Percentiles rank a stretch among this genome's conserved stretches.
Evolutionary conservation across 2,888 invertebrate genomes (phyloP).

Genomic region (Aproaerema taeniolella): DNA sequence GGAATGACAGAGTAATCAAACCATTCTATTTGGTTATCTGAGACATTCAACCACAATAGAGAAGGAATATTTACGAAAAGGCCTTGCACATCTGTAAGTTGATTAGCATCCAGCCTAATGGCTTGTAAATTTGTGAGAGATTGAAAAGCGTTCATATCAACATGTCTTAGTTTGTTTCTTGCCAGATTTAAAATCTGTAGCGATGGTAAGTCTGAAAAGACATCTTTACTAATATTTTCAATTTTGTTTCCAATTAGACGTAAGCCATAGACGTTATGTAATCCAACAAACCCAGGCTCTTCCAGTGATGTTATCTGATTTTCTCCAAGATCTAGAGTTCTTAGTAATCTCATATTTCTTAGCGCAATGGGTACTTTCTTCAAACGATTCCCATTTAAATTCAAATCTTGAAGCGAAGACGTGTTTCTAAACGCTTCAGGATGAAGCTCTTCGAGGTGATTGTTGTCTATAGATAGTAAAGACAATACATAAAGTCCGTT

Average conservation of each 20-base stretch:
- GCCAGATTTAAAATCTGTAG: constrained; percentile 93
- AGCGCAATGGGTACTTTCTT: constrained; percentile 88
- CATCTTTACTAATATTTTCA: constrained; percentile 87
- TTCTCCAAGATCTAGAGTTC: constrained; percentile 93
- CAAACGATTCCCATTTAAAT: constrained; percentile 91
- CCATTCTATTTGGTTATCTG: constrained; percentile 91
- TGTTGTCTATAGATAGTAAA: constrained; percentile 90
- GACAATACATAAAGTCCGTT: constrained; percentile 93
- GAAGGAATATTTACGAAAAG: constrained; percentile 90
- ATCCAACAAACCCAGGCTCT: constrained; percentile 88
- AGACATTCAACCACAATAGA: constrained; percentile 92
- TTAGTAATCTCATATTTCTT: constrained; percentile 89
- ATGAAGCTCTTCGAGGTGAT: constrained; percentile 89
- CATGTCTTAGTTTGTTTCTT: constrained; percentile 86
- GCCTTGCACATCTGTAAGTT: constrained; percentile 87
- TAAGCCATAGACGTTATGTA: constrained; percentile 91
- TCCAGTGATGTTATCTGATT: constrained; percentile 90
- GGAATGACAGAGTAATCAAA: constrained; percentile 94
- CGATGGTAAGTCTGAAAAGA: constrained; percentile 87
- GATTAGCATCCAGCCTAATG: constrained; percentile 91
- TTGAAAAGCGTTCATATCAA: constrained; percentile 90
- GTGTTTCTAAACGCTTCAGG: constrained; percentile 94
- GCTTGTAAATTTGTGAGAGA: constrained; percentile 88
- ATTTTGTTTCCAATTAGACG: constrained; percentile 93
- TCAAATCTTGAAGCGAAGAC: constrained; percentile 92